Conservation (phyloP, 2,113 vertebrate genomes). For the Castor canadensis region DNA sequence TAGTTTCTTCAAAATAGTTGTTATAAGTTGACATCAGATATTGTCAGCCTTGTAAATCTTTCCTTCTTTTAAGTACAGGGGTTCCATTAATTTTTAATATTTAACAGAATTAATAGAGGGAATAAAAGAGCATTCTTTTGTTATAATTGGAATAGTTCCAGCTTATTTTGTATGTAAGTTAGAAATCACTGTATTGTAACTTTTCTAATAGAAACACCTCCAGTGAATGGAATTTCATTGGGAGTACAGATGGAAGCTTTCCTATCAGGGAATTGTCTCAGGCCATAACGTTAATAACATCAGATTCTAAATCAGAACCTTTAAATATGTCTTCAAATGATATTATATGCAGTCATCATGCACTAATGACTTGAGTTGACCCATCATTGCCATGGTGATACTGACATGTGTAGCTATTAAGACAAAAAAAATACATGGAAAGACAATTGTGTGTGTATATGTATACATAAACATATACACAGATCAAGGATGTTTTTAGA, state of each 20-base stretch:
- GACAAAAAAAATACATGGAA: not conserved
- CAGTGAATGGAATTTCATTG: not conserved
- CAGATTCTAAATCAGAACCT: not conserved
- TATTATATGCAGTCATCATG: not conserved
- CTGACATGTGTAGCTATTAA: not conserved
- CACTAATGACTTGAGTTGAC: not conserved
- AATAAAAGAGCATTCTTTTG: not conserved
- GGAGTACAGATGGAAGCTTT: not conserved
- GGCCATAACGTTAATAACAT: constrained; percentile 12
- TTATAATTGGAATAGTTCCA: constrained; percentile 13
- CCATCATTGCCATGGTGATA: not conserved
- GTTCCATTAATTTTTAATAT: constrained; percentile 31
- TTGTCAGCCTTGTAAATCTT: constrained; percentile 19
- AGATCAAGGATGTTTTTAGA: not conserved
- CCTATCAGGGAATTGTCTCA: not conserved
- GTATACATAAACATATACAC: not conserved
- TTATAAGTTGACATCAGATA: constrained; percentile 16
- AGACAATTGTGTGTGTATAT: not conserved
- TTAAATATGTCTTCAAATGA: not conserved
- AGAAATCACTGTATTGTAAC: not conserved
- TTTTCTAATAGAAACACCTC: constrained; percentile 37
- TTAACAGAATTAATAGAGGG: not conserved
- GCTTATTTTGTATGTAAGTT: not conserved
- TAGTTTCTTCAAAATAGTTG: constrained; percentile 25
- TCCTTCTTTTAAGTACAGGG: not conserved